phyloP scores from a whole-genome alignment of 2,113 vertebrate species.

The Chaetura pelagica region DNA sequence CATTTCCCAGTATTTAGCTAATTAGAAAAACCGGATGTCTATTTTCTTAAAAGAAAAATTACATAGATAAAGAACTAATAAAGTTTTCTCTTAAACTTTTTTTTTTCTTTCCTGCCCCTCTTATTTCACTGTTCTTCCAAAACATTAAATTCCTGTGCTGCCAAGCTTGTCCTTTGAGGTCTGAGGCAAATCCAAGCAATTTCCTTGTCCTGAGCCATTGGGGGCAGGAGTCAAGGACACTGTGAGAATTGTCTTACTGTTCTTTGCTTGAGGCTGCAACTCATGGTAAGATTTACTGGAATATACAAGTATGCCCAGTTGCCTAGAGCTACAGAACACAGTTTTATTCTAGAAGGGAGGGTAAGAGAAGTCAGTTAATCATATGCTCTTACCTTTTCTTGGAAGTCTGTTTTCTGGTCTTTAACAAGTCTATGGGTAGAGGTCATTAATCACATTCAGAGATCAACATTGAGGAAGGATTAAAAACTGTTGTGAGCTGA shows the following conservation, averaged over 20 bases:
- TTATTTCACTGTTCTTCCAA: not conserved
- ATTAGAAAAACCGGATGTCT: not conserved
- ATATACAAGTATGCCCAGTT: not conserved
- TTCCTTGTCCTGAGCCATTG: not conserved
- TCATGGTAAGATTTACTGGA: not conserved
- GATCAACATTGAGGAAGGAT: not conserved
- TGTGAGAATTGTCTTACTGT: not conserved
- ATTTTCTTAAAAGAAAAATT: not conserved
- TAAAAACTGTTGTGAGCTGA: not conserved
- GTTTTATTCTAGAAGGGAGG: not conserved
- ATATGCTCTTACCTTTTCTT: not conserved
- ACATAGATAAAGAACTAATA: not conserved
- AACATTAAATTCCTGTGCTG: not conserved
- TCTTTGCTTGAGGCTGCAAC: not conserved
- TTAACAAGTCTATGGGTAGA: not conserved
- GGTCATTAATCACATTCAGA: slow-evolving; percentile 17
- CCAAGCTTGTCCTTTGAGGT: not conserved
- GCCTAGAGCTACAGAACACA: not conserved
- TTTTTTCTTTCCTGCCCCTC: not conserved
- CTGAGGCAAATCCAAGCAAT: not conserved
- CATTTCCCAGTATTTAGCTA: not conserved
- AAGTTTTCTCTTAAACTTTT: not conserved
- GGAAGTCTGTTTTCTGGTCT: not conserved
- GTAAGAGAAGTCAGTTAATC: not conserved
- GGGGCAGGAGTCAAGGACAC: not conserved